Conservation (phyloP, 2,797 vertebrate genomes). For the Tiaroga cobitis region DNA sequence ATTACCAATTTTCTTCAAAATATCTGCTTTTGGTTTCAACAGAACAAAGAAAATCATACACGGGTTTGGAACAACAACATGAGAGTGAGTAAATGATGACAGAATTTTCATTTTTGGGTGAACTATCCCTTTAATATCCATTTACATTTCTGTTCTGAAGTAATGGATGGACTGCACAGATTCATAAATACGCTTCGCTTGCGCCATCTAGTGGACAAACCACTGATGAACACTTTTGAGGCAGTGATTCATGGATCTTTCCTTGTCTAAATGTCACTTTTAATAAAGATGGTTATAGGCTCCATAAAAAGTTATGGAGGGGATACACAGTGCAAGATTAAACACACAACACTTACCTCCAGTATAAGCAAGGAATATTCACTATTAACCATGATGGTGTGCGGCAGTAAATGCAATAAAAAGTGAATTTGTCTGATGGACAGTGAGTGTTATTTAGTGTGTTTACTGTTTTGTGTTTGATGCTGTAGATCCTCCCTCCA, state of each 20-base stretch:
- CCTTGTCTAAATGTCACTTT: not conserved
- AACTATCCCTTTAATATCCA: not conserved
- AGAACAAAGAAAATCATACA: no score
- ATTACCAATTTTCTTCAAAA: no score
- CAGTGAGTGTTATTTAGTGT: not conserved
- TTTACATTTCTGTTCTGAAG: not conserved
- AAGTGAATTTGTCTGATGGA: not conserved
- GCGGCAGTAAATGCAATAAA: not conserved
- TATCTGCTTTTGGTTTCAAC: no score
- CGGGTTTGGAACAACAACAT: no score
- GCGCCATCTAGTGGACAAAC: constrained; percentile 33
- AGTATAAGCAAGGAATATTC: not conserved
- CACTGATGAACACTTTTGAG: not conserved
- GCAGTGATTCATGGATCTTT: not conserved
- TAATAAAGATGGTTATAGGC: not conserved
- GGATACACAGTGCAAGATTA: not conserved
- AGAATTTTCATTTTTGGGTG: no score
- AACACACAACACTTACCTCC: not conserved
- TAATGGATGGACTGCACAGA: not conserved
- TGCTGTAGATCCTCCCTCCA: not conserved
- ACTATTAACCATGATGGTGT: not conserved
- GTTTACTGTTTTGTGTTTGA: not conserved
- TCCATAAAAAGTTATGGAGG: not conserved
- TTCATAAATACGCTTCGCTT: not conserved
- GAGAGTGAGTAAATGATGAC: no score